phyloP scores from a whole-genome alignment of 2,113 vertebrate species.

The Atlantisia rogersi region DNA sequence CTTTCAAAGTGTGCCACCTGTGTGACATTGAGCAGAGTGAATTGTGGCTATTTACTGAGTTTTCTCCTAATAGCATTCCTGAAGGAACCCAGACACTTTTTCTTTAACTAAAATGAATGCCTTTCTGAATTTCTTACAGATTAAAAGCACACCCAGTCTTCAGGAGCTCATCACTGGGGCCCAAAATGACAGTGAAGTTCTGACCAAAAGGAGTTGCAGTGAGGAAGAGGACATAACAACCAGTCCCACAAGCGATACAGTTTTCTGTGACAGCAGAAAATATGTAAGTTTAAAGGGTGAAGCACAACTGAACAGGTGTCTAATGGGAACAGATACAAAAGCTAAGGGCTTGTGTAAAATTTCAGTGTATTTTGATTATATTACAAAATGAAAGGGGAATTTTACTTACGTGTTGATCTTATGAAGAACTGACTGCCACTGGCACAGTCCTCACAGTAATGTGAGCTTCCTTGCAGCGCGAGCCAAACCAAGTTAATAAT shows the following conservation, averaged over 20 bases:
- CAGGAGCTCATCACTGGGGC: conserved; percentile 72
- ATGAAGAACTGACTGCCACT: background rate
- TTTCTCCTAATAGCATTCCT: background rate
- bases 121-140: conserved; percentile 66
- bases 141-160: conserved; percentile 76
- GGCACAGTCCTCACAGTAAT: background rate
- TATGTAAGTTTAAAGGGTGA: conserved; percentile 56
- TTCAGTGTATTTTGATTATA: background rate
- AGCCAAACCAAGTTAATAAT: background rate
- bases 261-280: conserved; percentile 67
- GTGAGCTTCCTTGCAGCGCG: background rate
- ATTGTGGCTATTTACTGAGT: background rate
- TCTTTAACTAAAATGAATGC: background rate
- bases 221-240: background rate
- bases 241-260: background rate
- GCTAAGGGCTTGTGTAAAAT: background rate
- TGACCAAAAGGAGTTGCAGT: conserved; percentile 1
- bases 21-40: background rate
- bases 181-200: conserved; percentile 38
- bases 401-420: background rate
- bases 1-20: background rate
- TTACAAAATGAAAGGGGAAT: background rate
- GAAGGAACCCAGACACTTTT: background rate
- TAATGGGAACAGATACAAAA: background rate
- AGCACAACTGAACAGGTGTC: background rate